phyloP scores from a whole-genome alignment of 2,888 invertebrate species.

The Poecilobothrus nobilitatus region DNA sequence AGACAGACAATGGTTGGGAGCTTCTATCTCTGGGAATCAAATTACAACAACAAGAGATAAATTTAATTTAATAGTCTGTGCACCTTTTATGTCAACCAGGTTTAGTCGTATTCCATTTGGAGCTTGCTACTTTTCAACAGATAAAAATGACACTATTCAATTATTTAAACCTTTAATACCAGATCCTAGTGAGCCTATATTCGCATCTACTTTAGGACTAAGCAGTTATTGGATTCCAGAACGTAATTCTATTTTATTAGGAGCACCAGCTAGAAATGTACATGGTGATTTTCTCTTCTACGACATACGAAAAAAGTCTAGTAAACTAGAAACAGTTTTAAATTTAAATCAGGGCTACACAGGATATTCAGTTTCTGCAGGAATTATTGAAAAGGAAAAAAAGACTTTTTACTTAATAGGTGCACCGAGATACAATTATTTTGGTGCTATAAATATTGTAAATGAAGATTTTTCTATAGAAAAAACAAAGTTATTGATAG shows the following conservation, averaged over 20 bases:
- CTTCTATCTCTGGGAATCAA: slow-evolving; percentile 35
- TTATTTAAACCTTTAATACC: slow-evolving; percentile 24
- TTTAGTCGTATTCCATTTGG: slow-evolving; percentile 29
- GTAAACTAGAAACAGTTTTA: too few species aligned
- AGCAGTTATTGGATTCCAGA: neutral
- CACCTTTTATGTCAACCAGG: slow-evolving; percentile 21
- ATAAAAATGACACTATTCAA: slow-evolving; percentile 21
- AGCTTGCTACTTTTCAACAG: slow-evolving; percentile 30
- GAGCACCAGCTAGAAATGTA: neutral
- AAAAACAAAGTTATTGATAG: slow-evolving; percentile 25
- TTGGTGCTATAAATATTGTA: neutral
- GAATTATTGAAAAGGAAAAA: neutral
- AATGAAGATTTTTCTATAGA: neutral
- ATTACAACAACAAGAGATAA: slow-evolving; percentile 23
- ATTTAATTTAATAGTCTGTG: slow-evolving; percentile 33
- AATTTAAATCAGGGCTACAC: neutral
- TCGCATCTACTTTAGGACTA: neutral
- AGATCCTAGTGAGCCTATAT: neutral
- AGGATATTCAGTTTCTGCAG: neutral
- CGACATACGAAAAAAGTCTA: too few species aligned
- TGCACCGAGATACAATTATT: neutral
- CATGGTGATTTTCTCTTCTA: neutral
- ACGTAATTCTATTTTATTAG: neutral
- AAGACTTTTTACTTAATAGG: neutral
- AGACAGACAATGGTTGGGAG: slow-evolving; percentile 42